Evolutionary conservation across 2,797 vertebrate genomes (phyloP).

Genomic region (Hippoglossus hippoglossus): DNA sequence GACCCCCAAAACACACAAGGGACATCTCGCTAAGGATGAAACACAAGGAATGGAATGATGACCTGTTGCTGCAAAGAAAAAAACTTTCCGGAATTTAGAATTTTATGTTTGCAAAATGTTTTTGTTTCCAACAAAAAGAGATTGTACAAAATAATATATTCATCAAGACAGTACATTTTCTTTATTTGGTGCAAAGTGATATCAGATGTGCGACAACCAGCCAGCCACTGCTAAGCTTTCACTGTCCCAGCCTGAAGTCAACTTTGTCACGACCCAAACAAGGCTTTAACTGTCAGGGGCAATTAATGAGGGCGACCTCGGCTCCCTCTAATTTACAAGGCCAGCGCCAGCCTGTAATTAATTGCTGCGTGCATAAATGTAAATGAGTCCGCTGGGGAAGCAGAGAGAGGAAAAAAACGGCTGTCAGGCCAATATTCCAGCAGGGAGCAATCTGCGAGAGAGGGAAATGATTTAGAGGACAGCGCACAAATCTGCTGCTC

Average conservation of each 20-base stretch:
- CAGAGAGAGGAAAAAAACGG: conserved; percentile 28
- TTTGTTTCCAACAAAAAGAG: neutral
- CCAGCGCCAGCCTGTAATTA: conserved; percentile 77
- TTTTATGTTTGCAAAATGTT: conserved; percentile 10
- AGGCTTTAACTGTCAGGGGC: conserved; percentile 74
- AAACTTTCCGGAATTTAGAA: neutral
- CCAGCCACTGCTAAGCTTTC: conserved; percentile 29
- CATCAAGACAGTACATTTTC: conserved; percentile 25
- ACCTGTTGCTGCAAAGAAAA: conserved; percentile 10
- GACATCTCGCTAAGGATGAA: conserved; percentile 40
- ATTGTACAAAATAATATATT: conserved; percentile 32
- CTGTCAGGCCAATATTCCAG: conserved; percentile 76
- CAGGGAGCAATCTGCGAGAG: conserved; percentile 79
- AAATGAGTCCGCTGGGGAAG: conserved; percentile 76
- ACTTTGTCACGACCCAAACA: conserved; percentile 71
- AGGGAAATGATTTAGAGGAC: conserved; percentile 82
- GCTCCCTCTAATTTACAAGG: conserved; percentile 78
- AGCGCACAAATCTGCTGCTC: conserved; percentile 76
- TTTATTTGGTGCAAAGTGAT: conserved; percentile 42
- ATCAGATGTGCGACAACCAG: conserved; percentile 48
- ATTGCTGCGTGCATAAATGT: conserved; percentile 81
- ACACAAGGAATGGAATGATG: conserved; percentile 39
- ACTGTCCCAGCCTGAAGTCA: conserved; percentile 56
- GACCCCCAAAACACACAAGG: conserved; percentile 55
- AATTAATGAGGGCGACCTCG: conserved; percentile 77